phyloP scores from a whole-genome alignment of 35 echinoderm and acorn worm genomes.

The Apostichopus japonicus region DNA sequence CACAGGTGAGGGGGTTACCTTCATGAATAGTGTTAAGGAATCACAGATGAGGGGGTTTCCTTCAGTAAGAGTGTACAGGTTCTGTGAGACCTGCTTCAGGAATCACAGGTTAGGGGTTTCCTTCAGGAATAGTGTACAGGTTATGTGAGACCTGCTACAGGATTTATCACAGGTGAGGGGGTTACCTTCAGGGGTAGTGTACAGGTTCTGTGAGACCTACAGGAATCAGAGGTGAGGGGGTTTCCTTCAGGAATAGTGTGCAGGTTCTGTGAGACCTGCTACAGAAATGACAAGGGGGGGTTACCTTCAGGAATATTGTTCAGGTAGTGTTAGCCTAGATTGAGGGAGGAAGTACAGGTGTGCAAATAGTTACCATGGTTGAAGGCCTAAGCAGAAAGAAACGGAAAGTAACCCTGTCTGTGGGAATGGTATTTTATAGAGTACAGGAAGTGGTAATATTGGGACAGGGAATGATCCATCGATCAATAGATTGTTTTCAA shows the following conservation, averaged over 20 bases:
- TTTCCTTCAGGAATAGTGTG: neutral
- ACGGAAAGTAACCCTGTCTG: too few species aligned
- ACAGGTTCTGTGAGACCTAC: constrained; percentile 64
- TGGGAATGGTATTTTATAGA: too few species aligned
- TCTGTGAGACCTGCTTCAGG: constrained; percentile 60
- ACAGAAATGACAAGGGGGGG: constrained; percentile 68
- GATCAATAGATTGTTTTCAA: too few species aligned
- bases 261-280: constrained; percentile 39
- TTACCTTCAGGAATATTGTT: neutral
- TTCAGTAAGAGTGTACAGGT: neutral
- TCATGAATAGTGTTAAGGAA: constrained; percentile 34
- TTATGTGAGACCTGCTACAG: constrained; percentile 68
- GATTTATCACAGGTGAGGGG: constrained; percentile 68
- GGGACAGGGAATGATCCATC: too few species aligned
- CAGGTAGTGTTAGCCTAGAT: neutral
- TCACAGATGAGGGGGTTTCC: constrained; percentile 55
- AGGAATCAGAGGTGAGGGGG: constrained; percentile 70
- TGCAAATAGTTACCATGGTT: too few species aligned
- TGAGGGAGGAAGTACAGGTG: constrained; percentile 65
- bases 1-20: constrained; percentile 55
- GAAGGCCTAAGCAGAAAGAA: too few species aligned
- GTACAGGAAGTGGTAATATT: too few species aligned
- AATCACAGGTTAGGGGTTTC: constrained; percentile 61
- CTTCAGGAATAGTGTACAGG: neutral
- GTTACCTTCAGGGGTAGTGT: neutral